Base-by-base conservation (phyloP, 2,113 vertebrate genomes). In the Solenodon paradoxus region DNA sequence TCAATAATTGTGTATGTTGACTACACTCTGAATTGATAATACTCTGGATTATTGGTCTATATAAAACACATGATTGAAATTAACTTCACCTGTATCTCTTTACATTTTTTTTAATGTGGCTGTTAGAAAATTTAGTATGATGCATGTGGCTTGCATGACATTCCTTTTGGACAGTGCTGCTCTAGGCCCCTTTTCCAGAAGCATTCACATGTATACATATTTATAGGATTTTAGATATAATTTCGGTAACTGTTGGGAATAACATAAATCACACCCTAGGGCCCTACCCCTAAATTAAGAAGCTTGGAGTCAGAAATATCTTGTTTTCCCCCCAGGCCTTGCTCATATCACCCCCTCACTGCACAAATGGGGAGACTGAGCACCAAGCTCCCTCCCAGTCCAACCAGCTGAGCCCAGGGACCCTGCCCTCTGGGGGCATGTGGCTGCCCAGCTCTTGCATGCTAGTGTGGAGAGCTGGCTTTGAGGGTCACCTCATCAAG, bases 61-160 rank as follows among this genome's bases (percentile, higher is more conserved):
- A 51, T 81, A 45, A 82, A 82, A 49, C 53, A 12, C 30, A 84
- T 59, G 47, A 28, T 82, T 53, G 69, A 83, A 95, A n/a, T 75
- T 26, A 13, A 38, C 53, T 81, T 90, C 10, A 61, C 24, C 24
- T 53, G 4, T 69, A 53, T 95, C 32, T 55, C 88, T 83, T 81
- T 68, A 49, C 40, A n/a, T n/a, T 35, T 74, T 72, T 74, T 66
- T 59, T 69, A 87, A 7, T 45, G 59, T 86, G 59, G 22, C 64
- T 42, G 24, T 35, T 35, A 42, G 42, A 71, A 35, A 69, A 57
- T 35, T 35, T 24, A 69, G 45, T 42, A 1, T 51, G 71, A 42
- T 57, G 28, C 10, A 2, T 35, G 55, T 28, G 13, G 38, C 15
- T 77, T 3, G 3, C 24, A 68, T 22, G 20, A 45, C n/a, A 42